A percentile compares a stretch with the other conserved stretches of the same genome.
Conservation (phyloP, 1,140 invertebrate species). For the Chionoecetes opilio region DNA sequence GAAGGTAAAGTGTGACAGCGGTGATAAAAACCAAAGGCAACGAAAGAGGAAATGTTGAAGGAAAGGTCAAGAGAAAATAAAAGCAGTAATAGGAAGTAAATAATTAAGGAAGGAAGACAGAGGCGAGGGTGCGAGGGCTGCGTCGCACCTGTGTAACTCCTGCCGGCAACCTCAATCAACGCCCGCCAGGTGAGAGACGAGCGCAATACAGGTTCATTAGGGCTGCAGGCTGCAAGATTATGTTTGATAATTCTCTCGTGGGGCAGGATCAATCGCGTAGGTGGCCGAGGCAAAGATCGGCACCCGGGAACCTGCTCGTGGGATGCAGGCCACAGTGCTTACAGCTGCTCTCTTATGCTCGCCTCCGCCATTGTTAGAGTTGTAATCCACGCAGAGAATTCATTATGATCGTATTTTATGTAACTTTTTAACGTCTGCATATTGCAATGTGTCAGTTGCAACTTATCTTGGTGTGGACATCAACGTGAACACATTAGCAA, state of each 20-base stretch:
- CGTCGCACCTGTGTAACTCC: neutral
- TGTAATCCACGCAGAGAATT: no score
- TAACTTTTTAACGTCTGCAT: no score
- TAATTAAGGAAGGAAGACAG: neutral
- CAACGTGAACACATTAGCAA: no score
- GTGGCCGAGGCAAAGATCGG: neutral
- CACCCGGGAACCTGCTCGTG: neutral
- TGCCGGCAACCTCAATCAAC: neutral
- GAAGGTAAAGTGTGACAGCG: no score
- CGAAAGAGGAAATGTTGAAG: neutral
- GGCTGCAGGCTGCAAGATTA: neutral
- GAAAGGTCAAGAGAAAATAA: neutral
- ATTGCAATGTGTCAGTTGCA: no score
- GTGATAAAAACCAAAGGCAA: neutral
- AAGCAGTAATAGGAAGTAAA: neutral
- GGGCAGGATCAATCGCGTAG: neutral
- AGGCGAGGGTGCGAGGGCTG: neutral
- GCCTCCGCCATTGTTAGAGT: no score
- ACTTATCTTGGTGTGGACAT: no score
- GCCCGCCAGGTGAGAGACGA: neutral
- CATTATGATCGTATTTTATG: no score
- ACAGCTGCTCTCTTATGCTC: no score
- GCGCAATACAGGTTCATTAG: constrained; percentile 7
- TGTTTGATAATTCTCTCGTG: neutral
- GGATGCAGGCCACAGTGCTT: no score